Evolutionary conservation across 2,113 vertebrate species (phyloP).

Genomic region (Corynorhinus townsendii): DNA sequence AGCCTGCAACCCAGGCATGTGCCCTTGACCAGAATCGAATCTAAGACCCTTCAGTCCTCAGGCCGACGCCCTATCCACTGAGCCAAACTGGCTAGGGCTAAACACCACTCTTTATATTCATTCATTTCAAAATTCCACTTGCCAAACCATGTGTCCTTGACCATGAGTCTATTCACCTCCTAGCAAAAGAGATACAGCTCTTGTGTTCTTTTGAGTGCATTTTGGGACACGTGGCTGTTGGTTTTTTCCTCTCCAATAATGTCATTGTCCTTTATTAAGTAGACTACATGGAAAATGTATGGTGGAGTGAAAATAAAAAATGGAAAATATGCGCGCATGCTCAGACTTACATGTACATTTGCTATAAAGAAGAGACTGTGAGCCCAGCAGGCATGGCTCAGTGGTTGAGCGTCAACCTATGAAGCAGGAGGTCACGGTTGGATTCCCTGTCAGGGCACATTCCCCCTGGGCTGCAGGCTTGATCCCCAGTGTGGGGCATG

Average conservation of each 20-base stretch:
- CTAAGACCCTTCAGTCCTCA: too few species aligned
- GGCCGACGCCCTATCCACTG: too few species aligned
- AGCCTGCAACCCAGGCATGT: too few species aligned
- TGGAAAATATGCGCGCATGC: not conserved
- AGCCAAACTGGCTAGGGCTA: too few species aligned
- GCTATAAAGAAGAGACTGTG: not conserved
- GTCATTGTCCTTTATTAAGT: not conserved
- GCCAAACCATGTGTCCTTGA: not conserved
- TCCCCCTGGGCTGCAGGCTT: too few species aligned
- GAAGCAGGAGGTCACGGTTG: too few species aligned
- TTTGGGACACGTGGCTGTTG: not conserved
- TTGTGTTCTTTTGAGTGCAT: not conserved
- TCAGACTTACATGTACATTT: not conserved
- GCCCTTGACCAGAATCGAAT: too few species aligned
- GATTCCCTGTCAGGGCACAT: too few species aligned
- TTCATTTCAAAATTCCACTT: not conserved
- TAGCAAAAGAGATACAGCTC: not conserved
- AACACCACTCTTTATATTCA: not conserved
- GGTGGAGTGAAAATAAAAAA: not conserved
- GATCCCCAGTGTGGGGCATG: too few species aligned
- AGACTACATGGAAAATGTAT: not conserved
- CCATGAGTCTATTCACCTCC: not conserved
- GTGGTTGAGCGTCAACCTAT: too few species aligned
- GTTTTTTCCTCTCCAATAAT: not conserved
- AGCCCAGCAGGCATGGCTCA: too few species aligned